phyloP scores from a whole-genome alignment of 2,113 vertebrate genomes.

The Penelope pileata region DNA sequence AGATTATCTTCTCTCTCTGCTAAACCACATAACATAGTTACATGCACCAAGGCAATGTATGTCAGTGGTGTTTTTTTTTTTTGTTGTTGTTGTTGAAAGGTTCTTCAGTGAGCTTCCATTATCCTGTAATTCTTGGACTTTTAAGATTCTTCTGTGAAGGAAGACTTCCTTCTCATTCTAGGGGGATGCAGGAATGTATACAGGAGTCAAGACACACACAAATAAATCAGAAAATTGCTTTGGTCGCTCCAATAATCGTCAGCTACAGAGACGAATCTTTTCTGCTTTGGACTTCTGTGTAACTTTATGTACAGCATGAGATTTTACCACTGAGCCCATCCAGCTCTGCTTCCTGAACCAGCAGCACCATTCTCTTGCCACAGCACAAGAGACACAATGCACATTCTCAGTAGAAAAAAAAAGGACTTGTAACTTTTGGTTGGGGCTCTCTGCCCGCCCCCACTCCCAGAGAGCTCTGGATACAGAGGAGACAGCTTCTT shows the following conservation, averaged over 20 bases:
- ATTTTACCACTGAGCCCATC: background rate
- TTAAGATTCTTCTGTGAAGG: background rate
- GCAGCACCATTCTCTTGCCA: background rate
- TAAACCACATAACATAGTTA: background rate
- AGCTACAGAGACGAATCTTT: background rate
- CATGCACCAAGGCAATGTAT: background rate
- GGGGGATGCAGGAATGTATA: background rate
- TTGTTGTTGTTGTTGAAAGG: background rate
- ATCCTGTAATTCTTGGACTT: background rate
- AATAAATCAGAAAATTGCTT: background rate
- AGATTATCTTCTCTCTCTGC: background rate
- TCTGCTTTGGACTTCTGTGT: background rate
- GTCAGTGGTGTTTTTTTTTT: background rate
- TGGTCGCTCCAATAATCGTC: background rate
- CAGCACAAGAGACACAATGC: no score
- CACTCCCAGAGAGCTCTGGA: background rate
- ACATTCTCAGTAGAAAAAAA: background rate
- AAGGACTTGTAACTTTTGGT: background rate
- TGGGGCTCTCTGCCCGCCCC: no score
- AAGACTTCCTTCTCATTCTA: background rate
- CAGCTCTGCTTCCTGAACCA: background rate
- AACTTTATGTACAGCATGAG: background rate
- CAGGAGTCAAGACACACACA: background rate
- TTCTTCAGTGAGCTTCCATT: background rate
- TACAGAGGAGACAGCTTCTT: background rate